phyloP scores from a whole-genome alignment of 2,113 vertebrate species.

The Gnathonemus longibarbis region DNA sequence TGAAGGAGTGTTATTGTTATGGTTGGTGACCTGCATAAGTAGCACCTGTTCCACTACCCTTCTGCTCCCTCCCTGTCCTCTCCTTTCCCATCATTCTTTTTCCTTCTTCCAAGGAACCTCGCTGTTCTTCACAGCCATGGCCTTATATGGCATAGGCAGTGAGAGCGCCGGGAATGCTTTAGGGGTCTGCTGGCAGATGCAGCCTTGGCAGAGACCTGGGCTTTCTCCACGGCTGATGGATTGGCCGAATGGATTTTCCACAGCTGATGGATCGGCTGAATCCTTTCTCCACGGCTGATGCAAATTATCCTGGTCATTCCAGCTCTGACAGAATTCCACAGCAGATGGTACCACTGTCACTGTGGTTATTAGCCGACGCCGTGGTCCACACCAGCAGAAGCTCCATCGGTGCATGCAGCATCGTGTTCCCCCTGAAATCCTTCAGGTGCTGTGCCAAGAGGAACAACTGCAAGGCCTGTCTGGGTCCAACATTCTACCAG shows the following conservation, averaged over 20 bases:
- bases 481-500: background rate
- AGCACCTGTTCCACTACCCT: background rate
- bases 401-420: background rate
- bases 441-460: background rate
- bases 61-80: background rate
- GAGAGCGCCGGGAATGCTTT: background rate
- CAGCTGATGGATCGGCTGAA: background rate
- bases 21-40: background rate
- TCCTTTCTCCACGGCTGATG: background rate
- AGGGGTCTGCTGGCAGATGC: background rate
- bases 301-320: background rate
- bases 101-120: background rate
- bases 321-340: background rate
- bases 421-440: background rate
- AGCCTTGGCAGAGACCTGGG: background rate
- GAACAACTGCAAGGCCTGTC: background rate
- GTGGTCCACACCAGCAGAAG: background rate
- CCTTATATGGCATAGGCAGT: background rate
- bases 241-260: background rate
- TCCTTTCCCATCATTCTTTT: too few species aligned
- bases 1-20: background rate
- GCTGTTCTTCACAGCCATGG: background rate
- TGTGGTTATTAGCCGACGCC: background rate
- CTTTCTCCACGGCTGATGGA: background rate
- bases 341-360: background rate